Evolutionary conservation across 2,888 invertebrate species (phyloP).

Genomic region (Mythimna albipuncta): DNA sequence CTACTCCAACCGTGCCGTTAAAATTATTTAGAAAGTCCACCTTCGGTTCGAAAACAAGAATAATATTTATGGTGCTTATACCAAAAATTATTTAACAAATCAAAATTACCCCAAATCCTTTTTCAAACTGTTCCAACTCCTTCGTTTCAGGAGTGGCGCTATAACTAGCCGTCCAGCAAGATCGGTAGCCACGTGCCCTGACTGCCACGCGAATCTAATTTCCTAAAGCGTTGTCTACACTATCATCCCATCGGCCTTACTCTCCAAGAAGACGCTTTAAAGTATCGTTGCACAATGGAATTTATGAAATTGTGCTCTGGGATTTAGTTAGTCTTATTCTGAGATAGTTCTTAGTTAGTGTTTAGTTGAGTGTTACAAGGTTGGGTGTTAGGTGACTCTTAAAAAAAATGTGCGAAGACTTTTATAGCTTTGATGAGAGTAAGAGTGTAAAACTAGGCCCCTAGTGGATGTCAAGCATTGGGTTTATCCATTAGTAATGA

Average conservation of each 20-base stretch:
- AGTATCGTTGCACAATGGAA: conserved; percentile 47
- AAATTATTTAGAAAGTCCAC: too few relatives aligned
- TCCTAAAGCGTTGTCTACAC: conserved; percentile 84
- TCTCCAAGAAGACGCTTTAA: conserved; percentile 46
- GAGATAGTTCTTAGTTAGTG: background rate
- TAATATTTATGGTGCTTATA: too few relatives aligned
- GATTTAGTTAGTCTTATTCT: conserved; percentile 39
- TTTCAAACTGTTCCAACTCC: conserved; percentile 10
- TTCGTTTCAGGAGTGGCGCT: conserved; percentile 8
- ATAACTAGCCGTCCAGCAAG: conserved; percentile 73
- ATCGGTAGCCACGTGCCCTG: conserved; percentile 79
- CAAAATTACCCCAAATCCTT: background rate
- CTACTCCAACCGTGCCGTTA: too few relatives aligned
- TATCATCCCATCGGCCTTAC: conserved; percentile 65
- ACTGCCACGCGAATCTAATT: conserved; percentile 84
- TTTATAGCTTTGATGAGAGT: too few relatives aligned
- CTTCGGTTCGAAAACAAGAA: too few relatives aligned
- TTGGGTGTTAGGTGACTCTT: background rate
- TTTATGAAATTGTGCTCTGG: conserved; percentile 49
- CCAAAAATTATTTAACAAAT: too few relatives aligned
- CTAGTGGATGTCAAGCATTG: too few relatives aligned
- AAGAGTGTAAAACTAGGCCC: too few relatives aligned
- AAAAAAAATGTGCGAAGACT: background rate
- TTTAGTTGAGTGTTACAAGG: conserved; percentile 3
- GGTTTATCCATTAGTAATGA: too few relatives aligned